A percentile compares a stretch with the other conserved stretches of the same genome.
These are phyloP conservation scores for Neomicropteryx cornuta DNA, from an alignment of 1,140 invertebrate species.

Conservation along the genomic window DNA sequence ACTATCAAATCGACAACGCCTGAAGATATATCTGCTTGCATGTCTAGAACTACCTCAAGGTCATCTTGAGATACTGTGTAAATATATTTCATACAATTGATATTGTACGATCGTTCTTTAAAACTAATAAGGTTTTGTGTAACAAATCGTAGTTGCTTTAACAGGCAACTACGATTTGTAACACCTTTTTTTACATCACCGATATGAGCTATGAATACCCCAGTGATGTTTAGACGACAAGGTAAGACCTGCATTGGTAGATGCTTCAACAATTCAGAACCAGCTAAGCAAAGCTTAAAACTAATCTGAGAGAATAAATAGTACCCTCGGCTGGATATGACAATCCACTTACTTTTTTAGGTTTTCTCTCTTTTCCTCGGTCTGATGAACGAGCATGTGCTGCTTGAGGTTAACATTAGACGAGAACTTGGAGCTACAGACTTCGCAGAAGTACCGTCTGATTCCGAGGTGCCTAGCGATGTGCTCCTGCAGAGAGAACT, in stretches of 20 bases:
- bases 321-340: not conserved
- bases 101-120: too few species aligned
- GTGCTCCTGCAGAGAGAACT: slow-evolving; percentile 11
- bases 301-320: not conserved
- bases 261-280: not conserved
- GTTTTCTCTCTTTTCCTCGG: slow-evolving; percentile 11
- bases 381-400: slow-evolving; percentile 14
- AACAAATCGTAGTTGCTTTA: too few species aligned
- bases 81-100: too few species aligned
- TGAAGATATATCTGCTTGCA: too few species aligned
- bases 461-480: slow-evolving; percentile 10
- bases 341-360: slow-evolving; percentile 12
- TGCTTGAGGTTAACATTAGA: slow-evolving; percentile 14
- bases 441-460: slow-evolving; percentile 12
- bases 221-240: not conserved
- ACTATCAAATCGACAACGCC: too few species aligned
- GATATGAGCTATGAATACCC: not conserved
- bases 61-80: too few species aligned
- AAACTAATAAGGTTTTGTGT: too few species aligned
- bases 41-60: too few species aligned
- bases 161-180: too few species aligned
- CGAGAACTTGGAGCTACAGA: slow-evolving; percentile 10
- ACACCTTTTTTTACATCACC: not conserved
- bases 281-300: too few species aligned
- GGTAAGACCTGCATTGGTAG: not conserved